These are phyloP conservation scores for Atractosteus spatula DNA, from an alignment of 2,113 vertebrate species.

Conservation along the genomic window DNA sequence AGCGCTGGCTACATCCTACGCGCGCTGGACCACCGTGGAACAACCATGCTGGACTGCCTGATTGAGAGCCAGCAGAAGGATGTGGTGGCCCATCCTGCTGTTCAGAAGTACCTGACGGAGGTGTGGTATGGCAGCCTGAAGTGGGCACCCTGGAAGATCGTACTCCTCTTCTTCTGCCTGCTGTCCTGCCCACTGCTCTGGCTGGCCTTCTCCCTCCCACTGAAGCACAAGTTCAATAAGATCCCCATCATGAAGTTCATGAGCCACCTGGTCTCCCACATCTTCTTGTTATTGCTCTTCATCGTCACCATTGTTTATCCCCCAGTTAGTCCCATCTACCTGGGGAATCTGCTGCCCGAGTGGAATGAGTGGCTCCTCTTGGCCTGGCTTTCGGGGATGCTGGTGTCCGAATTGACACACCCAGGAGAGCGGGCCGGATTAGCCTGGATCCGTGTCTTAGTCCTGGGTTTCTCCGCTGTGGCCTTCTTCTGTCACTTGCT, in stretches of 20 bases:
- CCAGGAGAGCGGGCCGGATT: conserved; percentile 43
- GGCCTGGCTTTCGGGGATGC: conserved; percentile 48
- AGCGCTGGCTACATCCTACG: conserved; percentile 39
- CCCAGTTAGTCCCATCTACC: conserved; percentile 41
- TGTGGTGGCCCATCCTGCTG: conserved; percentile 49
- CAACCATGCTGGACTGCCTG: conserved; percentile 46
- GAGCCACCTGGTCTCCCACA: conserved; percentile 55
- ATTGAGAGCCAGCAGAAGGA: conserved; percentile 53
- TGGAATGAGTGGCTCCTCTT: conserved; percentile 55
- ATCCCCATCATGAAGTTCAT: conserved; percentile 59
- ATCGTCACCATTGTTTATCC: conserved; percentile 52
- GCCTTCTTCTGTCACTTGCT: conserved; percentile 51
- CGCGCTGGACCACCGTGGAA: conserved; percentile 42
- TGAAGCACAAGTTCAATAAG: conserved; percentile 45
- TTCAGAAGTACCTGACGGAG: conserved; percentile 55
- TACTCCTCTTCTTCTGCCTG: conserved; percentile 47
- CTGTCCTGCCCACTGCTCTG: conserved; percentile 48
- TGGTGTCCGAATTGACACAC: conserved; percentile 51
- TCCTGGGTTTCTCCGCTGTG: conserved; percentile 43
- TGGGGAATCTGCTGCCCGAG: conserved; percentile 34
- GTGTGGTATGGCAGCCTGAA: conserved; percentile 49
- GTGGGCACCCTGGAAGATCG: conserved; percentile 51
- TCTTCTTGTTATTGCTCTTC: conserved; percentile 51
- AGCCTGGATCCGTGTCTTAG: conserved; percentile 52
- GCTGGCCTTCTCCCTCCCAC: conserved; percentile 50